Conservation (phyloP, 1,140 invertebrate genomes). For the Rhyzopertha dominica region DNA sequence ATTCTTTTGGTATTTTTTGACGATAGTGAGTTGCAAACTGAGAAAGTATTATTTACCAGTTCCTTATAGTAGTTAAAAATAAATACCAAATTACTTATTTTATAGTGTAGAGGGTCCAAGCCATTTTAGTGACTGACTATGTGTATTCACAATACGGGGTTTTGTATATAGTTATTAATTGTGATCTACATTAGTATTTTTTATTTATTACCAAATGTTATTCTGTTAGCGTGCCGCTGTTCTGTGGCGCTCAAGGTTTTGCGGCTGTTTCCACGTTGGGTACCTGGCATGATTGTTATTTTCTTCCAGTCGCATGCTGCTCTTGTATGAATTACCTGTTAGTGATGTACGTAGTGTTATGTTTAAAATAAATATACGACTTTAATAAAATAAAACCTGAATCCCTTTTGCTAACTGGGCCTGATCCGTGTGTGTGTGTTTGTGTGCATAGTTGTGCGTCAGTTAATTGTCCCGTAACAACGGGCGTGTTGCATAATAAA, state of each 20-base stretch:
- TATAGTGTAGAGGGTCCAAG: too few relatives aligned
- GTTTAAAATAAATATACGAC: neutral
- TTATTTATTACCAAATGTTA: slow-evolving; percentile 4
- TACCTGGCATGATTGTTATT: slow-evolving; percentile 1
- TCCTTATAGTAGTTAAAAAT: neutral
- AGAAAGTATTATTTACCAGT: slow-evolving; percentile 2
- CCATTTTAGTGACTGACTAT: too few relatives aligned
- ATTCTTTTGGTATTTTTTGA: neutral
- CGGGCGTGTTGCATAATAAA: neutral
- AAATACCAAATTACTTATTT: slow-evolving; percentile 7
- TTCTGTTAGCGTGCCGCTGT: slow-evolving; percentile 3
- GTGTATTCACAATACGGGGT: too few relatives aligned
- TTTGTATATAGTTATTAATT: too few relatives aligned
- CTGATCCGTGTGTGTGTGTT: neutral
- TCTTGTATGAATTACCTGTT: slow-evolving; percentile 1
- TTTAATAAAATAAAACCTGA: neutral
- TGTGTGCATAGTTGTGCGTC: neutral
- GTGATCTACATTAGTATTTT: neutral
- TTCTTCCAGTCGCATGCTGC: slow-evolving; percentile 2
- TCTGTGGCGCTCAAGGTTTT: neutral
- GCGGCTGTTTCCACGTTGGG: slow-evolving; percentile 1
- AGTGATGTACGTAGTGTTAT: slow-evolving; percentile 6
- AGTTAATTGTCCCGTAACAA: neutral
- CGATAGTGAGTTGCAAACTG: neutral
- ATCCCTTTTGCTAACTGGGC: neutral